phyloP scores from a whole-genome alignment of 2,888 invertebrate genomes.

The Listrodromus nycthemerus region DNA sequence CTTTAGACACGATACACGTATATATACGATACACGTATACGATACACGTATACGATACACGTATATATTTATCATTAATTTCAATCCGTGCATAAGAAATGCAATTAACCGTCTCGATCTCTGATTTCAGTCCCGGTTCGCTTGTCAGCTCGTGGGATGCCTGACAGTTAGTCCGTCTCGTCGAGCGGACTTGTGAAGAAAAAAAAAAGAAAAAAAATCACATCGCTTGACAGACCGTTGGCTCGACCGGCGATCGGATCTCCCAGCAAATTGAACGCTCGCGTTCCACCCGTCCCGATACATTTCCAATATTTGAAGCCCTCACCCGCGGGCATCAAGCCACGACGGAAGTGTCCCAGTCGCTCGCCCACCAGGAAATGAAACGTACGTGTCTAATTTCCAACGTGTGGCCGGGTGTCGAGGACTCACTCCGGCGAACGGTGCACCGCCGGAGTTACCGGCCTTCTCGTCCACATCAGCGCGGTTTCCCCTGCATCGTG shows the following conservation, averaged over 20 bases:
- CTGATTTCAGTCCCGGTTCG: neutral
- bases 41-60: too few relatives aligned
- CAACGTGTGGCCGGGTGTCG: conserved; percentile 72
- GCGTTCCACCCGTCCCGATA: conserved; percentile 68
- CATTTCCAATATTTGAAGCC: conserved; percentile 82
- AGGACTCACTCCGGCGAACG: conserved; percentile 18
- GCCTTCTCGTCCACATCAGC: conserved; percentile 61
- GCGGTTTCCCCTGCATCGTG: conserved; percentile 67
- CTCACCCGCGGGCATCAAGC: conserved; percentile 68
- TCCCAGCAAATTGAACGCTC: conserved; percentile 78
- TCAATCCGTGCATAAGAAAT: neutral
- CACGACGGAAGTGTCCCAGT: conserved; percentile 81
- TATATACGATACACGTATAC: too few relatives aligned
- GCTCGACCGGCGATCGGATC: conserved; percentile 73
- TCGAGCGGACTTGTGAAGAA: conserved; percentile 58
- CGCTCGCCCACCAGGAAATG: conserved; percentile 81
- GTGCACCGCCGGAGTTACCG: conserved; percentile 18
- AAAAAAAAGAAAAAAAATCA: conserved; percentile 61
- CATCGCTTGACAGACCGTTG: conserved; percentile 50
- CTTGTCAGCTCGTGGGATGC: neutral
- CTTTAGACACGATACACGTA: too few relatives aligned
- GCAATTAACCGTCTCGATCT: neutral
- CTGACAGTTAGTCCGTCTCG: conserved; percentile 27
- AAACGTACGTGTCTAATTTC: conserved; percentile 83
- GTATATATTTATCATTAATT: neutral